phyloP scores from a whole-genome alignment of 2,888 invertebrate species.

The Parnassius glacialis region DNA sequence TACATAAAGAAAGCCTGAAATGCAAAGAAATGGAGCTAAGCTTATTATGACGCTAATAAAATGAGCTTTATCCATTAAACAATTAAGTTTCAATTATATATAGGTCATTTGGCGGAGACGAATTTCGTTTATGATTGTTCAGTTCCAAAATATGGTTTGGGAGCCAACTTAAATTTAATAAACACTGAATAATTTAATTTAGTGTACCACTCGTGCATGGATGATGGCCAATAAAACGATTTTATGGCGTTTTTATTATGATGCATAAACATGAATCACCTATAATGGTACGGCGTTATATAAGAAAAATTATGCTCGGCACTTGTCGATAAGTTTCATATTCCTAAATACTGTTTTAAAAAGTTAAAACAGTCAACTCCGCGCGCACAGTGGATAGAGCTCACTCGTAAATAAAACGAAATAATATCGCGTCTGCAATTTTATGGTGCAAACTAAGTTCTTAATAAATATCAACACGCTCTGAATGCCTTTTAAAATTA shows the following conservation, averaged over 20 bases:
- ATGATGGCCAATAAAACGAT: conserved; percentile 74
- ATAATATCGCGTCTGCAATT: conserved; percentile 24
- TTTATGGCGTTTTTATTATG: conserved; percentile 78
- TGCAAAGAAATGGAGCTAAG: conserved; percentile 1
- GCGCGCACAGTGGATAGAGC: conserved; percentile 1
- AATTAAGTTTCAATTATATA: conserved; percentile 38
- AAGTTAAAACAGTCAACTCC: conserved; percentile 16
- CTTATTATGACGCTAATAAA: conserved; percentile 24
- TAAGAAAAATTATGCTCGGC: conserved; percentile 52
- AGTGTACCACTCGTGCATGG: conserved; percentile 69
- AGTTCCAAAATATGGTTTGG: conserved; percentile 64
- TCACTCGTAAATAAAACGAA: conserved; percentile 20
- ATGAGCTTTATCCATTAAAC: conserved; percentile 21
- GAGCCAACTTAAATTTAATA: conserved; percentile 76
- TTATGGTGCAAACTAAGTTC: conserved; percentile 26
- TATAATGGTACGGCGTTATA: conserved; percentile 55
- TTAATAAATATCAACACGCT: conserved; percentile 24
- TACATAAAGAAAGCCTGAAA: not conserved
- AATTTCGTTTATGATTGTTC: conserved; percentile 56
- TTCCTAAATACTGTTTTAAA: conserved; percentile 21
- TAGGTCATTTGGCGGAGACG: conserved; percentile 59
- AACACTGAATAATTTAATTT: conserved; percentile 76
- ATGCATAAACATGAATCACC: conserved; percentile 76
- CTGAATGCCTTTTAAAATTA: conserved; percentile 9
- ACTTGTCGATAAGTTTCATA: conserved; percentile 41